Evolutionary conservation across 1,140 invertebrate genomes (phyloP), one percentile per base, ranked within the genome.

Genomic region (Triops cancriformis): DNA sequence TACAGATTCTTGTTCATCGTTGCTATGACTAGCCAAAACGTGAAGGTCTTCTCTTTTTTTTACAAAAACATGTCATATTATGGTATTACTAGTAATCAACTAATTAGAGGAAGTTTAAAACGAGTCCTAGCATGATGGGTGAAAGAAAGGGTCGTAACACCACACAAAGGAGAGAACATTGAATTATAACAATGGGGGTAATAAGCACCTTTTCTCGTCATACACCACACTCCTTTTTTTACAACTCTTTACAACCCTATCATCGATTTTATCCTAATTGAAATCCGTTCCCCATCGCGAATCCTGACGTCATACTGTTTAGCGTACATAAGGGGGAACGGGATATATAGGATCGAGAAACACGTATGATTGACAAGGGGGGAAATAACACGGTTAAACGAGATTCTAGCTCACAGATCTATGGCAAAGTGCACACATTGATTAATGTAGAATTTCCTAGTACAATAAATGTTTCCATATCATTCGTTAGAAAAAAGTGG

Each of bases 391-490:
- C 51, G 14, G 5, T 64, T 64, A 64, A n/a, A 37, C 18, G 51
- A 64, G 51, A 64, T 64, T 64, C 51, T 64, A 64, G 51, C 51
- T 64, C 51, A 64, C 51, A 64, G 51, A 64, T 64, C 51, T 64
- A 64, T 64, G n/a, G 51, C 51, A 64, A 64, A 64, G 14, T 64
- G 14, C 51, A 64, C 14, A 64, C 6, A n/a, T 14, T 64, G 51
- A 64, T 6, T n/a, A 6, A 64, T 7, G 51, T 64, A 64, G 51
- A 64, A 37, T 37, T 64, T 64, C 18, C 51, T 64, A 64, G 23
- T 64, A 64, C 51, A 64, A 64, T 64, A 64, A 64, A 18, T 9
- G 51, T 18, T n/a, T 64, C 51, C 18, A 18, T 64, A 37, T 37
- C 31, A 37, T 64, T n/a, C 23, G 10, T n/a, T n/a, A 64, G 5